Base-by-base conservation (phyloP, 2,888 invertebrate species). In the Galerucella nymphaeae region DNA sequence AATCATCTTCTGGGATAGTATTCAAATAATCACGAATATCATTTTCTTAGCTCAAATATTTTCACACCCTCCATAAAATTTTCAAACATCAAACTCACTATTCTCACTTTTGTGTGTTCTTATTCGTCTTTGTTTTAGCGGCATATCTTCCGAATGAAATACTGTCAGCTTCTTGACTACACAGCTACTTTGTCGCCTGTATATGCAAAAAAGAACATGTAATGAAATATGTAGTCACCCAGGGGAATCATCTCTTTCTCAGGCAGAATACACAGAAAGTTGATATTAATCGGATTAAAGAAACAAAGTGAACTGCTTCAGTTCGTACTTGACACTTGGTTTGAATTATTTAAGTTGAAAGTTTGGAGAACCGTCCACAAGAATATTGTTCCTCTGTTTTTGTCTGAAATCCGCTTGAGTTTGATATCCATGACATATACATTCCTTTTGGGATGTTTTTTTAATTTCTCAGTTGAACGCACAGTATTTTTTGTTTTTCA, bases 221-320 rank as follows among this genome's bases (percentile, higher is more conserved):
- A 76, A 79, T 79, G 76, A 78, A 79, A 79, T 79, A 79, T 78
- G 78, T 78, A 78, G 71, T 73, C 74, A 72, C 71, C 70, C 69
- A 72, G 63, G 70, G 72, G 74, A 74, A 71, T 72, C 70, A 74
- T 77, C 73, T 74, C 73, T 75, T 79, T 77, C 76, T 78, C 75
- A 57, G 63, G 61, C 73, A 62, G 18, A 62, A 42, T 41, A 42
- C 20, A 64, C 57, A 64, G 64, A 18, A 62, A 70, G 63, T 55
- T 63, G 45, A 70, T 70, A 76, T 78, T 78, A 79, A 79, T 78
- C 79, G 77, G 79, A 79, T 79, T 79, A 79, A 30, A 72, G 69
- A 55, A 72, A 72, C 72, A 72, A 68, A 65, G 72, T 65, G 69
- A 69, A 72, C 64, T 72, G 59, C 72, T 63, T 50, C 59, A 59